Evolutionary conservation across 2,888 invertebrate genomes (phyloP).

Genomic region (Mechanitis messenoides): DNA sequence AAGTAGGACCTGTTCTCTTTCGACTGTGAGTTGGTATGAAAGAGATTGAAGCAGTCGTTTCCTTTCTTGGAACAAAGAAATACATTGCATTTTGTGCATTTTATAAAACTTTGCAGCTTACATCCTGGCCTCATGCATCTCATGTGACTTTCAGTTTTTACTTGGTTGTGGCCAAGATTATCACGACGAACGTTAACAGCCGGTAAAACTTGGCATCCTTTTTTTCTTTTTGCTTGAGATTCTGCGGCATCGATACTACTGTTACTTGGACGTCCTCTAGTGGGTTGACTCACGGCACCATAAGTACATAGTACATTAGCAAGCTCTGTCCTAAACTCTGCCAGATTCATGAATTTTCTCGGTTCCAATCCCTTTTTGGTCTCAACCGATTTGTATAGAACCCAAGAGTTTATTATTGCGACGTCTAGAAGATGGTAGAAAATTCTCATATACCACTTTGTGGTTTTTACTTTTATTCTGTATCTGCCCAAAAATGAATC

Average conservation of each 20-base stretch:
- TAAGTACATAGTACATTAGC: constrained; percentile 5
- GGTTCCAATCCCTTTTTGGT: constrained; percentile 2
- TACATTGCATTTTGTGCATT: constrained; percentile 13
- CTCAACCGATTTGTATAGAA: constrained; percentile 8
- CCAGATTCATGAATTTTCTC: constrained; percentile 1
- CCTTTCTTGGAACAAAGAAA: constrained; percentile 15
- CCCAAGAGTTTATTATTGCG: constrained; percentile 11
- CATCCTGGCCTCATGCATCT: constrained; percentile 16
- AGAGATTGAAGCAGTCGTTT: constrained; percentile 15
- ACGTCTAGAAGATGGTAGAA: constrained; percentile 12
- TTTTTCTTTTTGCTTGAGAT: constrained; percentile 16
- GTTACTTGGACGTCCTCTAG: constrained; percentile 9
- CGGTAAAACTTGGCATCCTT: constrained; percentile 15
- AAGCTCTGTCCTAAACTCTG: constrained; percentile 2
- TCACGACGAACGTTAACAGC: constrained; percentile 10
- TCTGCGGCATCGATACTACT: constrained; percentile 14
- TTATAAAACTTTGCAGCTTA: constrained; percentile 12
- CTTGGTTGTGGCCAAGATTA: constrained; percentile 13
- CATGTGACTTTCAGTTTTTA: constrained; percentile 13
- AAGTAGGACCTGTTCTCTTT: no score
- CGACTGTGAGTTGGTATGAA: constrained; percentile 14
- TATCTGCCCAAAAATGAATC: constrained; percentile 18
- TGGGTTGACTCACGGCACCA: constrained; percentile 5
- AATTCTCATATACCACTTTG: constrained; percentile 6
- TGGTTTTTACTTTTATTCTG: constrained; percentile 6